Percentiles rank a stretch among this genome's conserved stretches.
These are phyloP conservation scores for Carettochelys insculpta DNA, from an alignment of 2,113 vertebrate species.

Conservation along the genomic window DNA sequence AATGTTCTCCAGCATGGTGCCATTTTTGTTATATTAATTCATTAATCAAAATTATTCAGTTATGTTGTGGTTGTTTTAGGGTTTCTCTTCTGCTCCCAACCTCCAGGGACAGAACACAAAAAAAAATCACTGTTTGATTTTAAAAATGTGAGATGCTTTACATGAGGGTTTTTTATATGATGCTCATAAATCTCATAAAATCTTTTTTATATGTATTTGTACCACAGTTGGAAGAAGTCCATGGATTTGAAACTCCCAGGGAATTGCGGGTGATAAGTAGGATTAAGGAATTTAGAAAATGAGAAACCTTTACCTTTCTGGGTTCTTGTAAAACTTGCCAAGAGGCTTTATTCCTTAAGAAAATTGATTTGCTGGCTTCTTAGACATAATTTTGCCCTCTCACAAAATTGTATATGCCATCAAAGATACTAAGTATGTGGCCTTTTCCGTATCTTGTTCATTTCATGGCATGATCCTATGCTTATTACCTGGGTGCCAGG, in stretches of 20 bases:
- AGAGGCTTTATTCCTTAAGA: background rate
- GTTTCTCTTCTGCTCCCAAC: background rate
- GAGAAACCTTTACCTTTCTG: background rate
- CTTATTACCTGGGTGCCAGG: background rate
- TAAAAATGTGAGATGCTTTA: background rate
- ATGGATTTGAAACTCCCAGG: background rate
- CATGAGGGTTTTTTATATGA: background rate
- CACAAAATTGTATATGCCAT: background rate
- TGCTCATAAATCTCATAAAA: too few relatives aligned
- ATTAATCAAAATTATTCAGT: background rate
- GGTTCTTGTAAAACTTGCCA: background rate
- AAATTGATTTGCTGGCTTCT: background rate
- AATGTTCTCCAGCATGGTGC: background rate
- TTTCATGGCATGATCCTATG: background rate
- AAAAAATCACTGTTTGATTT: background rate
- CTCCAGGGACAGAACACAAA: background rate
- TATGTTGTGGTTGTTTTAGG: background rate
- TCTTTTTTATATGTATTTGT: background rate
- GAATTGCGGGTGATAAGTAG: background rate
- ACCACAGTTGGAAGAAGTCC: background rate
- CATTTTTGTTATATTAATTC: background rate
- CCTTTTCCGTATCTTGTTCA: background rate
- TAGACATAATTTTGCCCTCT: constrained; percentile 1
- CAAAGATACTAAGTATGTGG: background rate
- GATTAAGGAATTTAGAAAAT: background rate